Conservation (phyloP, 1,140 invertebrate species). For the Mylabris phalerata region DNA sequence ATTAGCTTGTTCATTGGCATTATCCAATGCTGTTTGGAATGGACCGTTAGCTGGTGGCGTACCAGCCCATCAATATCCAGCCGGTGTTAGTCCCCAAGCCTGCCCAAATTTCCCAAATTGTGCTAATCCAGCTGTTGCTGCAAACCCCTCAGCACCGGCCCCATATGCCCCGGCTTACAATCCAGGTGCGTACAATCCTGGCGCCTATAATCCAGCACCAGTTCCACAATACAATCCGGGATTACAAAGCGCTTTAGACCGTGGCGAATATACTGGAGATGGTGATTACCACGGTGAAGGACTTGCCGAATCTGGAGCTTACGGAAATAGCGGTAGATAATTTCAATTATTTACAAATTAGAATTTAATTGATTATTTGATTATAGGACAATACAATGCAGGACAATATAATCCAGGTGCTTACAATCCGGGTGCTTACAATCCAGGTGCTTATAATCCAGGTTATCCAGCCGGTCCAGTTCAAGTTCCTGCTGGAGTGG, state of each 20-base stretch:
- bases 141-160: slow-evolving; percentile 26
- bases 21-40: slow-evolving; percentile 34
- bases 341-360: background rate
- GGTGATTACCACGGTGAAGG: slow-evolving; percentile 46
- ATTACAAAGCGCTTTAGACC: slow-evolving; percentile 34
- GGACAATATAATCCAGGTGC: background rate
- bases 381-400: background rate
- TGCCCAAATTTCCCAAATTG: slow-evolving; percentile 44
- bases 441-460: slow-evolving; percentile 15
- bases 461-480: slow-evolving; percentile 22
- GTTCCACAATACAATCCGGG: slow-evolving; percentile 24
- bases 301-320: slow-evolving; percentile 43
- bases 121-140: slow-evolving; percentile 38
- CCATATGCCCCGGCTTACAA: slow-evolving; percentile 17
- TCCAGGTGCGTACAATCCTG: slow-evolving; percentile 13
- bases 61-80: slow-evolving; percentile 39
- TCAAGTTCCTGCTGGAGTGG: slow-evolving; percentile 48
- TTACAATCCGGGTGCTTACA: slow-evolving; percentile 4
- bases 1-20: slow-evolving; percentile 33
- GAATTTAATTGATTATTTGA: background rate
- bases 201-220: slow-evolving; percentile 14
- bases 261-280: slow-evolving; percentile 39
- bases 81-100: slow-evolving; percentile 40
- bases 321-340: slow-evolving; percentile 30
- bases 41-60: slow-evolving; percentile 38